Evolutionary conservation across 2,113 vertebrate species (phyloP).

Genomic region (Ophiodon elongatus): DNA sequence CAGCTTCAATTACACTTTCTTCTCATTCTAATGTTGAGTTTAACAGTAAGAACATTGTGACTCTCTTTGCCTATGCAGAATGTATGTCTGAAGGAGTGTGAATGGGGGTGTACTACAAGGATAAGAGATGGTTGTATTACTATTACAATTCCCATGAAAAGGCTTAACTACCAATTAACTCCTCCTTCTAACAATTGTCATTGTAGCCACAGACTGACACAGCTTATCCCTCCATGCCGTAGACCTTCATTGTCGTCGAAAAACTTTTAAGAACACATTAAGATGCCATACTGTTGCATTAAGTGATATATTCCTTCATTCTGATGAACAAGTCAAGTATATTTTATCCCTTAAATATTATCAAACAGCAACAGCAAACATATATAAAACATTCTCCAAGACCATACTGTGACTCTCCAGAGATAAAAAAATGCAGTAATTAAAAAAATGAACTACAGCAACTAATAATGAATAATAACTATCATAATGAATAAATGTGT

Average conservation of each 20-base stretch:
- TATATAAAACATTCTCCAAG: neutral
- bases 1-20: neutral
- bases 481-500: too few relatives aligned
- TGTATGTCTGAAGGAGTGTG: slow-evolving; percentile 13
- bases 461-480: too few relatives aligned
- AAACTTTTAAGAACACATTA: slow-evolving; percentile 14
- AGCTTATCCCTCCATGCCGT: neutral
- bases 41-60: neutral
- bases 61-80: neutral
- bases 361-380: neutral
- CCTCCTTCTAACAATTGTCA: neutral
- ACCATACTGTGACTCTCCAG: neutral
- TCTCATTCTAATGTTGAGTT: neutral
- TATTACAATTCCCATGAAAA: neutral
- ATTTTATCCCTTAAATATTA: neutral
- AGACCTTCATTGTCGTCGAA: neutral
- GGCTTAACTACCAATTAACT: slow-evolving; percentile 4
- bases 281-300: neutral
- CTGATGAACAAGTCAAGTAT: neutral
- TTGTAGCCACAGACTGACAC: neutral
- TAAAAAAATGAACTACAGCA: neutral
- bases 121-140: neutral
- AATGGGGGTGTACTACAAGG: neutral
- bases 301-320: neutral
- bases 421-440: neutral